Conservation (phyloP, 2,888 invertebrate genomes). For the Fragum sueziense region DNA sequence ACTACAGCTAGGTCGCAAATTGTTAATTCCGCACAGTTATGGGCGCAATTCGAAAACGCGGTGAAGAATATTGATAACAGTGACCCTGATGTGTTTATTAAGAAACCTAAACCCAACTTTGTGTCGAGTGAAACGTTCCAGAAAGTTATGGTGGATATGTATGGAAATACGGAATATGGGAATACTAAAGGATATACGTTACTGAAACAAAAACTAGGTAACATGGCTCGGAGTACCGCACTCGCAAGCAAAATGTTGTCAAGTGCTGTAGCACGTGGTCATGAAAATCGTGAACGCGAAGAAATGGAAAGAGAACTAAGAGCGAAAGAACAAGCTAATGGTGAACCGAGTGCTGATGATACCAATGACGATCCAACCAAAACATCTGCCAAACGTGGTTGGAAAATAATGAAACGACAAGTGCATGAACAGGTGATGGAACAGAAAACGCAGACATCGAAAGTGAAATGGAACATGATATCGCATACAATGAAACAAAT, state of each 20-base stretch:
- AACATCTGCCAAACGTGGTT: slow-evolving; percentile 66
- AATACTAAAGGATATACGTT: slow-evolving; percentile 60
- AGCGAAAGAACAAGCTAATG: slow-evolving; percentile 34
- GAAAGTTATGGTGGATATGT: slow-evolving; percentile 71
- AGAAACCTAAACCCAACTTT: slow-evolving; percentile 68
- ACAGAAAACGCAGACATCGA: slow-evolving; percentile 63
- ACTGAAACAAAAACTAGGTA: slow-evolving; percentile 62
- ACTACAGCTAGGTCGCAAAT: slow-evolving; percentile 17
- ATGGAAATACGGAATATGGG: slow-evolving; percentile 69
- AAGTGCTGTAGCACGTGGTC: slow-evolving; percentile 36
- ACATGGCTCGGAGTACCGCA: slow-evolving; percentile 55
- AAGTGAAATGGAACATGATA: slow-evolving; percentile 70
- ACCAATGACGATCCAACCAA: slow-evolving; percentile 42
- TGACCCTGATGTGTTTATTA: slow-evolving; percentile 52
- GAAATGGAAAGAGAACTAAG: not conserved
- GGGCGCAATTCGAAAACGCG: slow-evolving; percentile 67
- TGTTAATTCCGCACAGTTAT: slow-evolving; percentile 44
- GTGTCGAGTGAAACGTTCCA: slow-evolving; percentile 70
- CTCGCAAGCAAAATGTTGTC: slow-evolving; percentile 53
- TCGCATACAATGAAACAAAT: slow-evolving; percentile 70
- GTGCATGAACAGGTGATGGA: slow-evolving; percentile 69
- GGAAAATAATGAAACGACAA: slow-evolving; percentile 68
- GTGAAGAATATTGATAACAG: slow-evolving; percentile 66
- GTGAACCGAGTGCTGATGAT: not conserved
- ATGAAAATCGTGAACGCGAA: slow-evolving; percentile 41